Evolutionary conservation across 2,888 invertebrate species (phyloP), one percentile per base, ranked within the genome.

Genomic region (Lepidocyrtoides sp.): DNA sequence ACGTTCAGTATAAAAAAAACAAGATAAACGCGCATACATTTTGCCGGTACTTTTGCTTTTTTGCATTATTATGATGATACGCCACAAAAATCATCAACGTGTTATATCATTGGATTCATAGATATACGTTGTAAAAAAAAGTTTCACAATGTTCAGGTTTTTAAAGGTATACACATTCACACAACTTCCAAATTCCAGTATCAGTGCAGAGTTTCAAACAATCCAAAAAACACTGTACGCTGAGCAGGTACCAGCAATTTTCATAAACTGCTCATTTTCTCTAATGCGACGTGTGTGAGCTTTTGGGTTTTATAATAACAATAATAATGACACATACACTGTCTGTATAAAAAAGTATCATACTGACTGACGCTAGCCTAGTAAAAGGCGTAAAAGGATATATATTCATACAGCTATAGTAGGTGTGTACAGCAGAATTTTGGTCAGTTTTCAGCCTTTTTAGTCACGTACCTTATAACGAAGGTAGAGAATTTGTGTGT

Each of bases 211-310:
- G 44, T n/a, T 17, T n/a, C 54, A 51, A 32, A 48, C n/a, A 66
- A 60, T 60, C 60, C 23, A 10, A 26, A 66, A 66, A 63, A 66
- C 5, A 32, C 29, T 32, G 4, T 32, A 54, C 54, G n/a, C 51
- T 26, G 51, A 77, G 48, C 81, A 88, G 88, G 89, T 44, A 82
- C 32, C 72, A 72, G 82, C n/a, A 89, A 72, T 89, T 89, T 82
- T 82, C 29, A 72, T 72, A 89, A 81, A 81, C 57, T 82, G 29
- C 72, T 89, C 72, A 89, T 89, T 88, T 81, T 57, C 57, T 23
- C 60, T 82, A 82, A 89, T 82, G n/a, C 89, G 82, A 89, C 89
- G 81, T 89, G 89, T 89, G 89, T 89, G 89, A 89, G 89, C 89
- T 72, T 82, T 57, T 72, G n/a, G 32, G 63, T 48, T 44, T 32